phyloP scores from a whole-genome alignment of 2,888 invertebrate species.

The Ernsta delagoae region DNA sequence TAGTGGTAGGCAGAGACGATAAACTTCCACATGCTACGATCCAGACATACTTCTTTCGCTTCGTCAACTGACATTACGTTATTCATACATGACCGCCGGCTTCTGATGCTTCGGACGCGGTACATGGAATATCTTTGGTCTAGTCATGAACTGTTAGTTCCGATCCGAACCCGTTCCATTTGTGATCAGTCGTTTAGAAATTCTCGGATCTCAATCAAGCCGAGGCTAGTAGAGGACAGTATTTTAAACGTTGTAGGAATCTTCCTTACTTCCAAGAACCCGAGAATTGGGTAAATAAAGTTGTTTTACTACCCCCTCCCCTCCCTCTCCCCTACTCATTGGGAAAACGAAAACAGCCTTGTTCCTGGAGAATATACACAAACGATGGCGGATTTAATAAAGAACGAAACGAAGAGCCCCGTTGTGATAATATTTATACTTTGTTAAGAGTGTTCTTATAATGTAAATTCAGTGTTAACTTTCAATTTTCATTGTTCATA shows the following conservation, averaged over 20 bases:
- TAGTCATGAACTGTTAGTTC: too few species aligned
- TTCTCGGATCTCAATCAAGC: too few species aligned
- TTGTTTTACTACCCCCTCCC: conserved; percentile 29
- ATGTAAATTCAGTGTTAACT: neutral
- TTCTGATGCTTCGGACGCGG: too few species aligned
- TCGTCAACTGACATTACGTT: too few species aligned
- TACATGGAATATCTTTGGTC: too few species aligned
- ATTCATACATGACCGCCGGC: too few species aligned
- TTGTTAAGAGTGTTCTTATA: conserved; percentile 3
- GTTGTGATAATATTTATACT: conserved; percentile 33
- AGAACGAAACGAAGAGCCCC: conserved; percentile 2
- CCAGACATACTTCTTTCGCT: too few species aligned
- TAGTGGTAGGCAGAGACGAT: too few species aligned
- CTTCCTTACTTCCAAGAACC: conserved; percentile 4
- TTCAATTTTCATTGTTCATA: conserved; percentile 5
- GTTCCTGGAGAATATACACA: conserved; percentile 26
- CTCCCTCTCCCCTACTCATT: neutral
- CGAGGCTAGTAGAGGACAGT: neutral
- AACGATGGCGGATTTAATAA: conserved; percentile 29
- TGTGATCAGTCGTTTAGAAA: too few species aligned
- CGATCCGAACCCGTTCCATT: too few species aligned
- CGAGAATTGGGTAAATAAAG: conserved; percentile 19
- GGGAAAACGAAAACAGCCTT: conserved; percentile 27
- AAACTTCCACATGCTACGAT: too few species aligned
- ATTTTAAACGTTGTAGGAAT: neutral